Base-by-base conservation (phyloP, 2,888 invertebrate species). In the Melieria crassipennis region DNA sequence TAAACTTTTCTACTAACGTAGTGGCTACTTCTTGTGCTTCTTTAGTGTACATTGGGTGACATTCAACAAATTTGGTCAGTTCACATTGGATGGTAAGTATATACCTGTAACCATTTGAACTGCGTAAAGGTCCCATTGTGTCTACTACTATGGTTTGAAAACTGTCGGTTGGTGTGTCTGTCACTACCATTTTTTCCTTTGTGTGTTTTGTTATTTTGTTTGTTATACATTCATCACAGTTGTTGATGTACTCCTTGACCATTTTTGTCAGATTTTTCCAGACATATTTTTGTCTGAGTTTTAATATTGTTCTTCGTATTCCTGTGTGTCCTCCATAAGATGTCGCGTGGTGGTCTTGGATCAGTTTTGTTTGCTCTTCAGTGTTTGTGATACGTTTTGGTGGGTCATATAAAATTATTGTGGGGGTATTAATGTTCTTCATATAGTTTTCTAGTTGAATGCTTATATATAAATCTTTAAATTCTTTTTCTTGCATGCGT, bases 291-390 rank as follows among this genome's bases (percentile, higher is more conserved):
- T 61, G 61, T 45, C 45, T 61, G 4, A 61, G 61, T 61, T 61
- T 61, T 61, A 61, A 61, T 9, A 61, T 61, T 10, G 45, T 61
- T 61, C 45, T 61, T 61, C 61, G 7, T 9, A 61, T 61, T 61
- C 61, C 61, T 9, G 45, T 45, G n/a, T 61, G 61, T 7, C 43
- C 46, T 61, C 43, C 43, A 10, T 13, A 45, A 43, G n/a, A 42
- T 11, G 61, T 45, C 43, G 13, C n/a, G 13, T 61, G 46, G 43
- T 45, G 45, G 42, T 61, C 61, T 7, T 61, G 43, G 30, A 61
- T 61, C 45, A 43, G 5, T 10, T 61, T 61, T 7, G 42, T 45
- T 61, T 61, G 42, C 10, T 11, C 9, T 47, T 46, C 16, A 45
- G 47, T 62, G 7, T 45, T 45, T 4, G 45, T 43, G 45, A 62